These are phyloP conservation scores for Turritopsis dohrnii DNA, from an alignment of 30 jellyfish, hydroid and myxozoan species.

Conservation along the genomic window DNA sequence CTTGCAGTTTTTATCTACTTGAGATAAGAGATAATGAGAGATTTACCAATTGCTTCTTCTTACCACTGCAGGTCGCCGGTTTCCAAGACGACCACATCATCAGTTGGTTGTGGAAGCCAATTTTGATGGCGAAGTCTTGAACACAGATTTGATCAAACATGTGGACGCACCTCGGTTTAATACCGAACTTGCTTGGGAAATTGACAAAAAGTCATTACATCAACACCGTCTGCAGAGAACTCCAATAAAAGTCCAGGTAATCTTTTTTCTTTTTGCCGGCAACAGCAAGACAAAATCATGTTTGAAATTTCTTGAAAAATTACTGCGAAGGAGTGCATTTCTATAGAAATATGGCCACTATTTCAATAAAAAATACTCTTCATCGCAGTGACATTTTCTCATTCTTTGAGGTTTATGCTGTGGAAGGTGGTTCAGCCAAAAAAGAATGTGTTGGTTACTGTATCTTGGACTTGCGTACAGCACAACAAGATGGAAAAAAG, in stretches of 20 bases:
- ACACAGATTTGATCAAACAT: conserved; percentile 80
- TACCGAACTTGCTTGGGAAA: conserved; percentile 95
- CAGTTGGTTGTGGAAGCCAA: conserved; percentile 75
- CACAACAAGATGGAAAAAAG: conserved; percentile 41
- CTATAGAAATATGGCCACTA: no score
- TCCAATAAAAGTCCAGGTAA: conserved; percentile 88
- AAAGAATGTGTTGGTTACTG: conserved; percentile 83
- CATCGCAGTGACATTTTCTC: background rate
- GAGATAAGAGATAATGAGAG: no score
- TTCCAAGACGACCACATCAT: conserved; percentile 71
- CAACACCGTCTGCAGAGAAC: conserved; percentile 90
- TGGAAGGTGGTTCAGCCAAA: conserved; percentile 25
- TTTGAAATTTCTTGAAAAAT: no score
- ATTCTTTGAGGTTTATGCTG: conserved; percentile 61
- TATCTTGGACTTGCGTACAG: conserved; percentile 71
- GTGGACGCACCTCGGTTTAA: conserved; percentile 69
- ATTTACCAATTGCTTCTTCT: background rate
- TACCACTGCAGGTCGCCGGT: conserved; percentile 51
- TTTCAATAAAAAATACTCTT: background rate
- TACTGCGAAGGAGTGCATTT: no score
- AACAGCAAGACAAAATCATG: no score
- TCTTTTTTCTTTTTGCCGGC: no score
- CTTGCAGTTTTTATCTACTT: no score
- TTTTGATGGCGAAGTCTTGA: conserved; percentile 81
- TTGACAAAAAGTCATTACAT: conserved; percentile 71